Evolutionary conservation across 2,113 vertebrate species (phyloP).

Genomic region (Phalacrocorax aristotelis): DNA sequence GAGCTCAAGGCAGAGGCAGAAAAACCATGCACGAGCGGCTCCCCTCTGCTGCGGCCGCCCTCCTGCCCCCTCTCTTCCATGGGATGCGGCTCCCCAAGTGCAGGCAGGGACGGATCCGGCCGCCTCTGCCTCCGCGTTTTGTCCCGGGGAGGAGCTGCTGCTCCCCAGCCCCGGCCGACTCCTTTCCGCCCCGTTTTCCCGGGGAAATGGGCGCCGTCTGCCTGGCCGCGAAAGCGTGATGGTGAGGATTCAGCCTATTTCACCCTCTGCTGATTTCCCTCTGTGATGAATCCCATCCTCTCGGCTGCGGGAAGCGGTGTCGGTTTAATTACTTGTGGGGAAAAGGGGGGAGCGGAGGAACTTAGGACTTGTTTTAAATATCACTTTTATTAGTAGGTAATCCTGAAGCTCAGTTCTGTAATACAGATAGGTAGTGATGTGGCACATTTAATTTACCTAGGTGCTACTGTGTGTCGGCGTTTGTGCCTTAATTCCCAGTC

Average conservation of each 20-base stretch:
- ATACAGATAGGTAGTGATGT: slow-evolving; percentile 41
- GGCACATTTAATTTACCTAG: slow-evolving; percentile 43
- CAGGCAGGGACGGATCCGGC: background rate
- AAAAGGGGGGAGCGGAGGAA: background rate
- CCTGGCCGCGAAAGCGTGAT: background rate
- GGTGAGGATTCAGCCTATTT: background rate
- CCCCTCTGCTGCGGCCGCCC: background rate
- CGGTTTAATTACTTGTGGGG: slow-evolving; percentile 39
- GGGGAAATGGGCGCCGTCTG: accelerated
- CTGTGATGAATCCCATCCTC: background rate
- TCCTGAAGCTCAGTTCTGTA: slow-evolving; percentile 52
- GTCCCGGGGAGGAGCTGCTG: background rate
- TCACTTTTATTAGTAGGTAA: slow-evolving; percentile 59
- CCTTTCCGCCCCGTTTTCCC: background rate
- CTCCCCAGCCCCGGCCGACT: background rate
- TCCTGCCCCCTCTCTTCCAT: background rate
- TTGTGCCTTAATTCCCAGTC: slow-evolving; percentile 13
- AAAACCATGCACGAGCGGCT: background rate
- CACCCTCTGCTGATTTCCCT: background rate
- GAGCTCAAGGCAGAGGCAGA: slow-evolving; percentile 47
- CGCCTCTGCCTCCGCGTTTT: accelerated
- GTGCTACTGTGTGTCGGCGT: slow-evolving; percentile 23
- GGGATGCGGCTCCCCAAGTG: accelerated
- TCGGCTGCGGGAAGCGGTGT: background rate
- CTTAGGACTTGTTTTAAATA: slow-evolving; percentile 44